Percentiles rank a stretch among this genome's conserved stretches.
phyloP scores from a whole-genome alignment of 1,140 invertebrate species.

The Probaryconus sp. region DNA sequence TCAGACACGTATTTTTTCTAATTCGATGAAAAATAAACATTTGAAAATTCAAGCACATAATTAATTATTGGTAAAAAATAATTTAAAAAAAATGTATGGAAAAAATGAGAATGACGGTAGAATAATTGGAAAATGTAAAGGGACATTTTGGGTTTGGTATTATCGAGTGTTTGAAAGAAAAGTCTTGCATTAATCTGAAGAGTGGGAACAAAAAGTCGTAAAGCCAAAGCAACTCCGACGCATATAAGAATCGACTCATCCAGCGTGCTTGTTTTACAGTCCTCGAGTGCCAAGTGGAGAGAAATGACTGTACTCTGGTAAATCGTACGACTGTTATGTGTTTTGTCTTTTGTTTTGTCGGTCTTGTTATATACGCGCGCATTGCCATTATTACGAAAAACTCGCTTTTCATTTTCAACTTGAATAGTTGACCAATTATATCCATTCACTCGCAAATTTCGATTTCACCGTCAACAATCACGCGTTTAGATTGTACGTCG shows the following conservation, averaged over 20 bases:
- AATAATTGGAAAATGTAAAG: no score
- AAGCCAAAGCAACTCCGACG: slow-evolving; percentile 43
- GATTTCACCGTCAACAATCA: slow-evolving; percentile 39
- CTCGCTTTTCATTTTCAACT: slow-evolving; percentile 32
- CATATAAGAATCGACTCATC: slow-evolving; percentile 28
- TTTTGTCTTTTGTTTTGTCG: slow-evolving; percentile 40
- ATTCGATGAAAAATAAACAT: no score
- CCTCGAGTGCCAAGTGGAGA: slow-evolving; percentile 42
- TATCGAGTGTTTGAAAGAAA: slow-evolving; percentile 46
- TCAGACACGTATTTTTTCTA: no score
- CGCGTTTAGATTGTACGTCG: slow-evolving; percentile 33
- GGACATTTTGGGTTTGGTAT: no score
- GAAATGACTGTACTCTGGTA: slow-evolving; percentile 33
- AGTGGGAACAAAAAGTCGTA: slow-evolving; percentile 64
- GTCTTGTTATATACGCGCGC: slow-evolving; percentile 11
- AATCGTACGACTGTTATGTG: slow-evolving; percentile 34
- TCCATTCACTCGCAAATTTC: slow-evolving; percentile 34
- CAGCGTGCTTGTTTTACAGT: slow-evolving; percentile 61
- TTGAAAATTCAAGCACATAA: no score
- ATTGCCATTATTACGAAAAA: slow-evolving; percentile 35
- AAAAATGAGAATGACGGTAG: no score
- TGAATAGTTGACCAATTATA: slow-evolving; percentile 43
- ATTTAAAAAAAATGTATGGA: no score
- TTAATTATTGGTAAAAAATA: no score
- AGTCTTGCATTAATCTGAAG: slow-evolving; percentile 65